Evolutionary conservation across 2,888 invertebrate genomes (phyloP).

Genomic region (Erpobdella octoculata): DNA sequence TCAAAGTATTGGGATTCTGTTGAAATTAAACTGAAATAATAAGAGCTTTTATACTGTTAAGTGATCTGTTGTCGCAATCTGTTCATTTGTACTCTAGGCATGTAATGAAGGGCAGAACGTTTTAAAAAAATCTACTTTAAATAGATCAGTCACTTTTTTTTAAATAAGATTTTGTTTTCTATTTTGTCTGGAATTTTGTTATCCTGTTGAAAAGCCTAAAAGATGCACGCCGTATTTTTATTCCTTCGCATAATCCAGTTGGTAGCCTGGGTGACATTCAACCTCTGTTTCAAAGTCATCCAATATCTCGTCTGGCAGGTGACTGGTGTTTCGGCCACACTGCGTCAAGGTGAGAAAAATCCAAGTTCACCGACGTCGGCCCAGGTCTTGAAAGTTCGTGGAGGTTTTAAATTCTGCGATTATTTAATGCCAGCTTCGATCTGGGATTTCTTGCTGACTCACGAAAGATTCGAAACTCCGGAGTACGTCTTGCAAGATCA

Average conservation of each 20-base stretch:
- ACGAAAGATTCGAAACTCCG: constrained; percentile 31
- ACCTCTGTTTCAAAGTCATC: not conserved
- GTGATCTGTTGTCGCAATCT: no score
- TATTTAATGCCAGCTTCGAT: constrained; percentile 20
- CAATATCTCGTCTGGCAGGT: constrained; percentile 7
- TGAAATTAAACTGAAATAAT: no score
- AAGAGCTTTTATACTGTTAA: no score
- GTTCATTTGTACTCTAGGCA: no score
- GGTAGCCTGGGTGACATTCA: not conserved
- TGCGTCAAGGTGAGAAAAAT: not conserved
- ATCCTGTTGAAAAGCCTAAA: no score
- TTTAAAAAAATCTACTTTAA: no score
- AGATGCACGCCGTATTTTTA: not conserved
- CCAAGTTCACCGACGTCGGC: not conserved
- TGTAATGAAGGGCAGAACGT: no score
- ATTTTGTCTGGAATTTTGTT: no score
- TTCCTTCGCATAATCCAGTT: not conserved
- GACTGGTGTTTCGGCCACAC: not conserved
- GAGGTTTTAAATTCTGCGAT: constrained; percentile 32
- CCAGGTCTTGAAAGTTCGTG: constrained; percentile 16
- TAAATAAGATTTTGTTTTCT: no score
- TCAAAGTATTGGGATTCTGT: no score
- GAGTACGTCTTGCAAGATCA: constrained; percentile 30
- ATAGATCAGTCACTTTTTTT: no score
- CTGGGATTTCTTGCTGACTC: constrained; percentile 31